Conservation (phyloP, 2,113 vertebrate genomes). For the Leptobrachium leishanense region DNA sequence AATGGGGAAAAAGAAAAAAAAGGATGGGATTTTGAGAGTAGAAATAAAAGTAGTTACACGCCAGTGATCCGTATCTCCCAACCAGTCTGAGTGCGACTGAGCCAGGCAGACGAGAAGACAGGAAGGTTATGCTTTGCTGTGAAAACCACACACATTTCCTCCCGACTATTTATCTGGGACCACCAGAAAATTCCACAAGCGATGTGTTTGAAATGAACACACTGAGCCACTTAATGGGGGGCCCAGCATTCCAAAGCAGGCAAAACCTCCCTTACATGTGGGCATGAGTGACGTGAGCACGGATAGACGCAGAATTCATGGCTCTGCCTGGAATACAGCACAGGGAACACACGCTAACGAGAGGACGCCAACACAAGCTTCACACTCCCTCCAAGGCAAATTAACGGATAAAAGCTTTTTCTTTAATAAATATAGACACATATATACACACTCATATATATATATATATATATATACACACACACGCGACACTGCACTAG, state of each 20-base stretch:
- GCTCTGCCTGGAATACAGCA: constrained; percentile 5
- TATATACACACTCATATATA: no score
- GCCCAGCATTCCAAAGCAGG: constrained; percentile 38
- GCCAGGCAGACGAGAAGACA: constrained; percentile 46
- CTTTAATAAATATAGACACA: no score
- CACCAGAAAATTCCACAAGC: constrained; percentile 48
- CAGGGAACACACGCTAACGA: background rate
- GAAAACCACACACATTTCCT: constrained; percentile 50
- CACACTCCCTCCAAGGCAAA: no score
- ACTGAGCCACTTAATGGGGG: constrained; percentile 48
- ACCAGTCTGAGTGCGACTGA: constrained; percentile 26
- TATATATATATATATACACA: no score
- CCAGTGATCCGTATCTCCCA: constrained; percentile 41
- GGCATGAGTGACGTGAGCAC: constrained; percentile 42
- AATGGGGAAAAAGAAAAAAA: background rate
- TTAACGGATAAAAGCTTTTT: no score
- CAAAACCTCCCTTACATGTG: constrained; percentile 36
- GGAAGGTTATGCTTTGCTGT: constrained; percentile 49
- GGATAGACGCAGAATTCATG: constrained; percentile 37
- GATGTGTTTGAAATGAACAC: constrained; percentile 44
- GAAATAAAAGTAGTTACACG: constrained; percentile 35
- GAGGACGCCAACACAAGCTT: no score
- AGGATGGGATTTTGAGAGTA: background rate
- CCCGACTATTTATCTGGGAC: constrained; percentile 48
- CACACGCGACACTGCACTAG: no score